Base-by-base conservation (phyloP, 2,888 invertebrate genomes). In the Pelosia muscerda region DNA sequence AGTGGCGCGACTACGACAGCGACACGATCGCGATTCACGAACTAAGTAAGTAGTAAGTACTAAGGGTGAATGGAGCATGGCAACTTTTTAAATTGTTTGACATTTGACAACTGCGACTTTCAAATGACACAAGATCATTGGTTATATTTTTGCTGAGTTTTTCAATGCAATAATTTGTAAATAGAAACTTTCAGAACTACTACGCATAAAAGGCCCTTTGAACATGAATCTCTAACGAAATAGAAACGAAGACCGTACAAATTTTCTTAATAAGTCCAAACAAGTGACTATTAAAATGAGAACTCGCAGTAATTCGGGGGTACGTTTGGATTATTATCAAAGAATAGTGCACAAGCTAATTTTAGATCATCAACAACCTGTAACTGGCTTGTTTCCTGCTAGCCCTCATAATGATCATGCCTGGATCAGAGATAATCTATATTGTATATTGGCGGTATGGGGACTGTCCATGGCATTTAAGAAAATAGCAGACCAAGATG, bases 381-480 rank as follows among this genome's bases (percentile, higher is more conserved):
- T 99, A 0, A 99, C 99, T 56, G 99, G 99, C 15, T 95, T 99
- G 66, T 98, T 99, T 87, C 99, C 99, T 63, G 98, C 98, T 10
- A 98, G 98, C 83, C 95, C 96, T 56, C 96, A 97, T 8, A 98
- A 98, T 88, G 96, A 97, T 69, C 99, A 99, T 94, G 99, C 99
- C 0, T 99, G 99, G 99, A 98, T 99, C 75, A 96, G 99, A 61
- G 99, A 99, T 90, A 99, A 99, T 95, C 96, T 99, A 1, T 99
- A 99, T 89, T 98, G 98, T 77, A 98, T 99, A 81, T 95, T 99
- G 84, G 98, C 99, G 15, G 98, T 99, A 34, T 99, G 99, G 99
- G 99, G 99, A 0, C 95, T 99, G 19, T 98, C 99, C 0, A 98
- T 99, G 97, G 98, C 99, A 0, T 99, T 99, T 89, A 99, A 99